Base-by-base conservation (phyloP, 1,140 invertebrate species). In the Leptinotarsa texana region DNA sequence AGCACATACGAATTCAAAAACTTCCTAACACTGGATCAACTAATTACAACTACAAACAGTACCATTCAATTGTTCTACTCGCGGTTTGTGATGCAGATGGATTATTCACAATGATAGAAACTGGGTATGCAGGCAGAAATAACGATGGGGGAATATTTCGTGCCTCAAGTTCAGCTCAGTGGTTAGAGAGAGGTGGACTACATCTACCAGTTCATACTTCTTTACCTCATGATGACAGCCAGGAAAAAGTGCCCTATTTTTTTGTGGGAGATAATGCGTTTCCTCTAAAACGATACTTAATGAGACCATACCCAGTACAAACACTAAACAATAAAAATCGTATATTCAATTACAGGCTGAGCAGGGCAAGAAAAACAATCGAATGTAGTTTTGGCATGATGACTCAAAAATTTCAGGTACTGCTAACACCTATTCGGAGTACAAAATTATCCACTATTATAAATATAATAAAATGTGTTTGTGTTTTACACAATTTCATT, bases 221-320 rank as follows among this genome's bases (percentile, higher is more conserved):
- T 24, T 33, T 72, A 75, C 24, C 21, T 18, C 6, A 70, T 51
- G 74, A 71, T 49, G 71, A 72, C 13, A 33, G 49, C 13, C 13
- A 27, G 47, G 11, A 72, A n/a, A 63, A 48, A 13, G 17, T 75
- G 6, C 74, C 74, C 33, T 75, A 71, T 71, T 75, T 27, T 57
- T 75, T 75, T 75, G 74, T 71, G 13, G 74, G 68, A 13, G 74
- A 72, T 51, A 66, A 75, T 51, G 49, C 49, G 17, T 51, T 51
- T 51, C 17, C 13, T 51, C 17, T n/a, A 51, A 51, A 51, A 51
- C 17, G 49, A 15, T n/a, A 51, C 17, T 51, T 51, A 51, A 15
- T 51, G 49, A 51, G 49, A n/a, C 49, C 49, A 51, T 51, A 51
- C 17, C 49, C 13, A 51, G 49, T 51, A 15, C 13, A n/a, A 51